Evolutionary conservation across 2,113 vertebrate genomes (phyloP).

Genomic region (Recurvirostra avosetta): DNA sequence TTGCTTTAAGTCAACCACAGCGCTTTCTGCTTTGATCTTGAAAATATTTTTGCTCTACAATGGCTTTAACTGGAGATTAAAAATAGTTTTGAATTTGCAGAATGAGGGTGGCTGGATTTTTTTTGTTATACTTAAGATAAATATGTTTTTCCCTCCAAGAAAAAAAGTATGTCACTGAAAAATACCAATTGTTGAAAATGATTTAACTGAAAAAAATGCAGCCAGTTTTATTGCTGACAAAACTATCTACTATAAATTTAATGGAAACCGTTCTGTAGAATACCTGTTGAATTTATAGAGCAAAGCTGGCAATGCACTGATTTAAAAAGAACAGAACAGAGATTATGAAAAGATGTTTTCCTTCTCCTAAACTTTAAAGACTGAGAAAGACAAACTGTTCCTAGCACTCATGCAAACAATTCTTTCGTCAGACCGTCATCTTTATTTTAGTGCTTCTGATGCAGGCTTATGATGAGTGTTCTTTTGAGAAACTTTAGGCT

Average conservation of each 20-base stretch:
- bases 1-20: not conserved
- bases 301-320: rapidly evolving
- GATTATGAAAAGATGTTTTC: not conserved
- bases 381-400: not conserved
- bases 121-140: not conserved
- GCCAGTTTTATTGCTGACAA: not conserved
- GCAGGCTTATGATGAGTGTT: not conserved
- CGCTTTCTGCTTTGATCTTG: not conserved
- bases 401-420: not conserved
- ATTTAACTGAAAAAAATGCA: not conserved
- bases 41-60: not conserved
- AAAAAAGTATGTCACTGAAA: not conserved
- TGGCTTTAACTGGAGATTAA: not conserved
- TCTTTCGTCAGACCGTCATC: not conserved
- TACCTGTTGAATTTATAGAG: not conserved
- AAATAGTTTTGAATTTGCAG: not conserved
- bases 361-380: not conserved
- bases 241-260: not conserved
- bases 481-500: not conserved
- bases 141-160: not conserved
- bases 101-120: not conserved
- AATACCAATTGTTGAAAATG: not conserved
- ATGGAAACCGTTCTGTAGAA: not conserved
- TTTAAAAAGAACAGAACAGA: not conserved
- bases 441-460: not conserved